Evolutionary conservation across 1,140 invertebrate genomes (phyloP).

Genomic region (Ruditapes philippinarum): DNA sequence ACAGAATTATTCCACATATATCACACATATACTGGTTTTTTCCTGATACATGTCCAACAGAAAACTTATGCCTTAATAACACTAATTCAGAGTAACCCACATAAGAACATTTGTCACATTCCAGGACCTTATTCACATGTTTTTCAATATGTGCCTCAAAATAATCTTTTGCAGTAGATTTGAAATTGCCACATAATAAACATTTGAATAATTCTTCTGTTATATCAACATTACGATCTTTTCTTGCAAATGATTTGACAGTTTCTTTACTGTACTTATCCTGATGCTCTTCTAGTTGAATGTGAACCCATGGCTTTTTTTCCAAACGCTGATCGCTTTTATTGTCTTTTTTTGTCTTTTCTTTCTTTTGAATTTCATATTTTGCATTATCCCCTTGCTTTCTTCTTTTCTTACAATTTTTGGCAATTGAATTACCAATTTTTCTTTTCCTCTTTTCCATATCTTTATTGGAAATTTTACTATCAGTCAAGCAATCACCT

Average conservation of each 20-base stretch:
- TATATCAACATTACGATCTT: slow-evolving; percentile 30
- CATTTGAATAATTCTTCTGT: slow-evolving; percentile 36
- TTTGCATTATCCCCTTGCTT: neutral
- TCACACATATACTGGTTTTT: slow-evolving; percentile 41
- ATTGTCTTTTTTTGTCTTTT: neutral
- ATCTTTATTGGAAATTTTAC: neutral
- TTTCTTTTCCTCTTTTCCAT: neutral
- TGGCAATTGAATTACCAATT: neutral
- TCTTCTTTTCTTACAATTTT: no score
- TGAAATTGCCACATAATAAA: slow-evolving; percentile 42
- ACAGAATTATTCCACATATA: slow-evolving; percentile 36
- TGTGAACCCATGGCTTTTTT: slow-evolving; percentile 46
- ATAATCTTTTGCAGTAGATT: slow-evolving; percentile 14
- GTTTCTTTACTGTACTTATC: slow-evolving; percentile 44
- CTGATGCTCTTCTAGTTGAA: slow-evolving; percentile 29
- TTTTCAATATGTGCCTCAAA: slow-evolving; percentile 55
- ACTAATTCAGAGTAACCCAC: slow-evolving; percentile 33
- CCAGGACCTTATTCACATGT: slow-evolving; percentile 42
- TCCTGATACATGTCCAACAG: neutral
- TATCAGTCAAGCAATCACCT: neutral
- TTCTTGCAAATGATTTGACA: slow-evolving; percentile 41
- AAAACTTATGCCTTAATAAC: neutral
- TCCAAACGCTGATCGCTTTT: no score
- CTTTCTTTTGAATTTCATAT: neutral
- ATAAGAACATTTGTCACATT: slow-evolving; percentile 22